Conservation (phyloP, 1,140 invertebrate species). For the Sinonovacula constricta region DNA sequence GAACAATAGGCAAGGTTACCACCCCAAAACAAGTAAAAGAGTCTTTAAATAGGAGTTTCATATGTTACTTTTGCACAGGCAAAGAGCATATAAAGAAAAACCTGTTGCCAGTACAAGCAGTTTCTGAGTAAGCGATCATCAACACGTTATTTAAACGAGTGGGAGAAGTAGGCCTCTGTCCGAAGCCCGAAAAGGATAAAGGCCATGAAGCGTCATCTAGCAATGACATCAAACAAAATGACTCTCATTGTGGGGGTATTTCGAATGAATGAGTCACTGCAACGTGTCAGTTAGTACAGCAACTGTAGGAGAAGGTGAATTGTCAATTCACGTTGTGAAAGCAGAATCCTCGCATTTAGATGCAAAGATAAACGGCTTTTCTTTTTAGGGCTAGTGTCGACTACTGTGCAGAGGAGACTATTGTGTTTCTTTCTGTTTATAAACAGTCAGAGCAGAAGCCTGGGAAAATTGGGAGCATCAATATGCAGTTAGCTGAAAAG, state of each 20-base stretch:
- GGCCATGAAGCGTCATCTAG: conserved; percentile 3
- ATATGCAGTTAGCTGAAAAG: background rate
- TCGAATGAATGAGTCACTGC: background rate
- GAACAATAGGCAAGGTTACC: background rate
- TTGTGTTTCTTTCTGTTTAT: background rate
- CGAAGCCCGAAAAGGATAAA: conserved; percentile 3
- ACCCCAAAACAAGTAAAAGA: background rate
- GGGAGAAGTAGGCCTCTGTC: background rate
- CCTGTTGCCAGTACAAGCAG: background rate
- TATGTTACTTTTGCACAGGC: conserved; percentile 11
- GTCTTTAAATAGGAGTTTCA: too few relatives aligned
- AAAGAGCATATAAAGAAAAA: background rate
- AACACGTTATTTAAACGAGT: conserved; percentile 1
- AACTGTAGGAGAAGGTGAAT: background rate
- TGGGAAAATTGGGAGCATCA: background rate
- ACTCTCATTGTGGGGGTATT: background rate
- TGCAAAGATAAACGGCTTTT: background rate
- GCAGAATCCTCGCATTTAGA: background rate
- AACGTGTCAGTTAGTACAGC: background rate
- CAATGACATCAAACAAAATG: background rate
- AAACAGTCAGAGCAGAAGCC: background rate
- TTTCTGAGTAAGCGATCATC: too few relatives aligned
- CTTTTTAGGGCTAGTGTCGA: background rate
- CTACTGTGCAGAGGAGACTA: background rate
- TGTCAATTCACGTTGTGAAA: background rate